Evolutionary conservation across 2,888 invertebrate species (phyloP), one percentile per base, ranked within the genome.

Genomic region (Hemithea aestivaria): DNA sequence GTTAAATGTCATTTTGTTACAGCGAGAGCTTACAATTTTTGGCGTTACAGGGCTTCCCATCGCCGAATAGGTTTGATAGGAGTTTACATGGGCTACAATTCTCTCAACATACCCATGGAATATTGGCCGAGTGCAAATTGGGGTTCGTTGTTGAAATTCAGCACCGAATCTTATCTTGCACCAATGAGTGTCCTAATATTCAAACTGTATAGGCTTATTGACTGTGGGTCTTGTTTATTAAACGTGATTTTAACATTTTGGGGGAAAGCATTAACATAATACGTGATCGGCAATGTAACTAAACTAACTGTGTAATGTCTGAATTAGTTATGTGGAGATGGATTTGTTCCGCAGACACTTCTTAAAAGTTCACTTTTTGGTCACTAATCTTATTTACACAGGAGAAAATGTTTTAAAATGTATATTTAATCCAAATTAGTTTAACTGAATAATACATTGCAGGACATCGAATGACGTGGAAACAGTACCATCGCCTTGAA

Each of bases 401-500:
- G 20, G 10, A 10, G n/a, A 27, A 20, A n/a, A 16, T 16, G 16
- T 16, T 4, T 16, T 16, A 16, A 16, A 16, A 5, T 16, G 5
- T 4, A 16, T 5, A 16, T 16, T 4, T 16, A 9, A 7, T 11
- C 2, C 7, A 7, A 24, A 1, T 21, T 21, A 24, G 10, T 24
- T 20, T 32, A 12, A 25, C 20, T 12, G 16, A 29, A 22, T 16
- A 9, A 9, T 10, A 37, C 43, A 29, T 60, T 56, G 30, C 61
- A 87, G 87, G 87, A 40, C 87, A 87, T 42, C 75, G 84, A 11
- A 83, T 96, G 89, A 94, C 94, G 35, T 96, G 95, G 94, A 89
- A 91, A 58, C 91, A 93, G 42, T 96, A 95, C 68, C 95, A 95
- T 70, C 89, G 92, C 23, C 62, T 94, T 22, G 88, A 87, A 4